Base-by-base conservation (phyloP, 2,797 vertebrate species). In the Rhabdomys pumilio region DNA sequence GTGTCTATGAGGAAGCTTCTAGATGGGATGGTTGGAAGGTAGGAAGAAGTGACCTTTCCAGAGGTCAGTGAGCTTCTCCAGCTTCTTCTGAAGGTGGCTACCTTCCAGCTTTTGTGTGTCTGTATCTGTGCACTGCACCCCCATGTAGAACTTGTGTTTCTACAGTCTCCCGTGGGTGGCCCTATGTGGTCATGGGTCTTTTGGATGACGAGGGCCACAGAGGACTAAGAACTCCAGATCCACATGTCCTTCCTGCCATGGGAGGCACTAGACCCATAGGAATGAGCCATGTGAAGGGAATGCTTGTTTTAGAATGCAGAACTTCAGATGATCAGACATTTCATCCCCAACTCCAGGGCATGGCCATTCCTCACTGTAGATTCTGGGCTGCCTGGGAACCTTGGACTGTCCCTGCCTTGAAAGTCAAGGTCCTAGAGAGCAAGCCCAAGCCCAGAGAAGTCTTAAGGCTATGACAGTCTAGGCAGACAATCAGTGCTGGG, bases 361-460 rank as follows among this genome's bases (percentile, higher is more conserved):
- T 0, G 1, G 10, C 0, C 26, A 38, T 38, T 38, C 6, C 26
- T 13, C 14, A 0, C 6, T 17, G 31, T 15, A 6, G 44, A 69
- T 8, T 50, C 19, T 0, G 22, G 53, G 41, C 47, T 53, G n/a
- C 29, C 13, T 10, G 0, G 3, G 53, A 26, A n/a, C 34, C 75
- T 69, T 22, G 17, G 31, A 22, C 13, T 0, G 11, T 59, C 10
- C 41, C 57, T 44, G 61, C 57, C 72, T 34, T n/a, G 8, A 73
- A 50, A 41, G 65, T 63, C 10, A 3, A 31, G 2, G 38, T 50
- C 10, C 34, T 2, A 20, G 55, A 29, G 44, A 15, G 22, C 0
- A 10, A 82, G 63, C 50, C 29, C 17, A 3, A 20, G 57, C 41
- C 57, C 50, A 31, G 75, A 13, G 5, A 80, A 29, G 67, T 73